Percentiles rank a stretch among this genome's conserved stretches.
Conservation (phyloP, 2,113 vertebrate genomes). For the Sturnus vulgaris region DNA sequence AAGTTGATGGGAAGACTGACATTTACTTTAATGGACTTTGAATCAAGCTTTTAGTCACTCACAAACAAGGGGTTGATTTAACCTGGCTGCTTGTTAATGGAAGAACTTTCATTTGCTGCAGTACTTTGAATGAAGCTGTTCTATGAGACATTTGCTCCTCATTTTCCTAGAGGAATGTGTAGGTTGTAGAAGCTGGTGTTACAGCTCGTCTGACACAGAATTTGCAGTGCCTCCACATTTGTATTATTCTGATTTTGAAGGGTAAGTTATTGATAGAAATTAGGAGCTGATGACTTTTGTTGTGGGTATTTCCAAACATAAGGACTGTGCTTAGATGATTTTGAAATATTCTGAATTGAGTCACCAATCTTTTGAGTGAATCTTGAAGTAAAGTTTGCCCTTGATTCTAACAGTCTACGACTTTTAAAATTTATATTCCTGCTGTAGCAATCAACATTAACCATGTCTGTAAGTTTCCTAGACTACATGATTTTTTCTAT, state of each 20-base stretch:
- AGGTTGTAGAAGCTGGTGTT: background rate
- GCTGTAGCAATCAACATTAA: conserved; percentile 2
- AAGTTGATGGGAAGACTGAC: background rate
- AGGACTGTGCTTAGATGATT: background rate
- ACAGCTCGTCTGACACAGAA: background rate
- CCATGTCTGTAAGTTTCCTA: background rate
- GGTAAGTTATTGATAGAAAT: background rate
- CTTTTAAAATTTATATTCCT: background rate
- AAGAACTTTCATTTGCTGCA: background rate
- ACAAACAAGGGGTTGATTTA: background rate
- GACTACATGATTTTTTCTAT: background rate
- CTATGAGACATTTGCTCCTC: background rate
- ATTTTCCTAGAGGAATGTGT: background rate
- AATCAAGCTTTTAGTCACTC: background rate
- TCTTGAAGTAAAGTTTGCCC: background rate
- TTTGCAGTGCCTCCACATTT: background rate
- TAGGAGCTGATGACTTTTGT: background rate
- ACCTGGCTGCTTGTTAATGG: background rate
- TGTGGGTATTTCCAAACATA: background rate
- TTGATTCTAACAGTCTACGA: background rate
- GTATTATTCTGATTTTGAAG: background rate
- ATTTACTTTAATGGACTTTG: background rate
- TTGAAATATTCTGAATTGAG: conserved; percentile 25
- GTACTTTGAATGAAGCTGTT: background rate
- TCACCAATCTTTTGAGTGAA: conserved; percentile 27